Percentiles rank a stretch among this genome's conserved stretches.
These are phyloP conservation scores for Poeciliopsis infans DNA, from an alignment of 2,797 vertebrate species.

Conservation along the genomic window DNA sequence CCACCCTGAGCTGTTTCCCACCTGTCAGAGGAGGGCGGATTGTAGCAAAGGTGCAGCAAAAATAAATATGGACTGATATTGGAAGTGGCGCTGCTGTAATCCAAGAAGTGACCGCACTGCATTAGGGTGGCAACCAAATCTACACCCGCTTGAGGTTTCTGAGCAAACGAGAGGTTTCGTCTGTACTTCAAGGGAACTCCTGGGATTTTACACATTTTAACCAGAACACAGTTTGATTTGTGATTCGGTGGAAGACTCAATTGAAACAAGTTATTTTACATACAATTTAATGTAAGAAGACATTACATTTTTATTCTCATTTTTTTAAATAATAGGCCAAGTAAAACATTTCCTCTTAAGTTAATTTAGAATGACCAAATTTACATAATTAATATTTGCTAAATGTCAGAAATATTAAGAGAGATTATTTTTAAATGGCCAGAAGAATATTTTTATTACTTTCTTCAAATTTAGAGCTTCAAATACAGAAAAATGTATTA, in stretches of 20 bases:
- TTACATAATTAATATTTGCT: not conserved
- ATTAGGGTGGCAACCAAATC: not conserved
- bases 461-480: not conserved
- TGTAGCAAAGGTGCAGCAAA: not conserved
- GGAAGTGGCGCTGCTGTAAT: not conserved
- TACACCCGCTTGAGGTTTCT: not conserved
- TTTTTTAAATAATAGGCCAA: not conserved
- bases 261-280: not conserved
- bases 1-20: constrained; percentile 2
- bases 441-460: not conserved
- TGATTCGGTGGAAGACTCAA: not conserved
- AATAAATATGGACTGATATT: not conserved
- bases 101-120: not conserved
- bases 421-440: not conserved
- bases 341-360: not conserved
- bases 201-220: too few relatives aligned
- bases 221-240: not conserved
- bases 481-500: too few relatives aligned
- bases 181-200: not conserved
- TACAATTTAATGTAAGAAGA: not conserved
- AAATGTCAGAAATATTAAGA: not conserved
- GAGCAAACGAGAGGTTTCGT: not conserved
- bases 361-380: not conserved
- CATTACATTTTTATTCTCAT: not conserved
- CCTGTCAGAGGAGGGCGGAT: not conserved